These are phyloP conservation scores for Chaetodon trifasciatus DNA, from an alignment of 2,797 vertebrate species.

Conservation along the genomic window DNA sequence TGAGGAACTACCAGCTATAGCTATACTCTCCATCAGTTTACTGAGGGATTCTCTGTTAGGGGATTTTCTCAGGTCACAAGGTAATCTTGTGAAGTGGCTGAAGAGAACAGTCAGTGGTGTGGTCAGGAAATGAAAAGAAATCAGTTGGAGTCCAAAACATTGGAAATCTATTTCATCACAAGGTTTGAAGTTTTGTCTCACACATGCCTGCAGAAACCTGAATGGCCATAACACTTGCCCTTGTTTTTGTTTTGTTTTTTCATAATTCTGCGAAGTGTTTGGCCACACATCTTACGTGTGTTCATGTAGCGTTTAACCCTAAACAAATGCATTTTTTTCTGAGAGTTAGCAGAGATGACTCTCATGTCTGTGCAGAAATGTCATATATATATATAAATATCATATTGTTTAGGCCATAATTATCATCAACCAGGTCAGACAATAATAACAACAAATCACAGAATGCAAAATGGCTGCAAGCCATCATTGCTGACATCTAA, in stretches of 20 bases:
- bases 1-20: constrained; percentile 14
- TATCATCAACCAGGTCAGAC: neutral
- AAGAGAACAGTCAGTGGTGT: constrained; percentile 34
- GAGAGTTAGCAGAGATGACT: neutral
- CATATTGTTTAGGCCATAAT: neutral
- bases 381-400: neutral
- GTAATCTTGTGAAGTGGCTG: constrained; percentile 50
- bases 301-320: neutral
- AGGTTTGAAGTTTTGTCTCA: constrained; percentile 20
- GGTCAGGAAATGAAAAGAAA: constrained; percentile 53
- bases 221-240: neutral
- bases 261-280: neutral
- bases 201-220: constrained; percentile 6
- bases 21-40: constrained; percentile 22
- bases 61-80: constrained; percentile 50
- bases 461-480: neutral
- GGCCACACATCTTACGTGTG: neutral
- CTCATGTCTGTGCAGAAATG: neutral
- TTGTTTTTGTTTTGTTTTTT: neutral
- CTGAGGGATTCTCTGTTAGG: constrained; percentile 31
- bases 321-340: neutral
- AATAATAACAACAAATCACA: too few species aligned
- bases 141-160: constrained; percentile 43
- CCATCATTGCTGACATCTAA: neutral
- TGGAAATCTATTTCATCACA: constrained; percentile 43